Percentiles rank a stretch among this genome's conserved stretches.
Conservation (phyloP, 1,140 invertebrate species). For the Centruroides sculpturatus region DNA sequence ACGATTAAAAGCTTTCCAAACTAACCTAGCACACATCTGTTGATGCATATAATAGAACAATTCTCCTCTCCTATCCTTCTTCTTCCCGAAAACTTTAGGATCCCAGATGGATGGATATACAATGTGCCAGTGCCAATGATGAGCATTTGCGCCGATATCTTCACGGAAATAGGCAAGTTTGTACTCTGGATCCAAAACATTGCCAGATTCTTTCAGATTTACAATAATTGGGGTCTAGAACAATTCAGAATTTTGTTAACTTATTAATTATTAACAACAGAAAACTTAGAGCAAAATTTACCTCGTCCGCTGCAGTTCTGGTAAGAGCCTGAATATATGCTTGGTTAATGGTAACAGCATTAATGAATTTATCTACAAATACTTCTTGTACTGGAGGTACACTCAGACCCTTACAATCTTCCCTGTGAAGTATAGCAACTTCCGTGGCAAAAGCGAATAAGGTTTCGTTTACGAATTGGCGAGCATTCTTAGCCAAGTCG, state of each 20-base stretch:
- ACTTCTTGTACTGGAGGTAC: slow-evolving; percentile 13
- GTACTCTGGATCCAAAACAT: slow-evolving; percentile 25
- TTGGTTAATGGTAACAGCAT: slow-evolving; percentile 8
- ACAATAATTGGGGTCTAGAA: slow-evolving; percentile 3
- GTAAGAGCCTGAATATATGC: slow-evolving; percentile 4
- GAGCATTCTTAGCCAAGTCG: slow-evolving; percentile 4
- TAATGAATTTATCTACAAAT: slow-evolving; percentile 9
- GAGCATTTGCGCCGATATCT: slow-evolving; percentile 50
- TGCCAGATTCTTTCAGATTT: slow-evolving; percentile 7
- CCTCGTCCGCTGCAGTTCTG: neutral
- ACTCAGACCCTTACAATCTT: slow-evolving; percentile 7
- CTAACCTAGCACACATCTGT: slow-evolving; percentile 43
- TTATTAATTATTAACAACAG: too few relatives aligned
- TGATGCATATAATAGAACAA: slow-evolving; percentile 60
- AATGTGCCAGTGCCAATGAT: slow-evolving; percentile 41
- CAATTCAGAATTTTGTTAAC: neutral
- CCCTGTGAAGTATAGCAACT: slow-evolving; percentile 8
- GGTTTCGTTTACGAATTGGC: slow-evolving; percentile 9
- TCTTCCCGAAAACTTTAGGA: slow-evolving; percentile 24
- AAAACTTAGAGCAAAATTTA: neutral
- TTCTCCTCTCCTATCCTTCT: slow-evolving; percentile 52
- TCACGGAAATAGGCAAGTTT: slow-evolving; percentile 48
- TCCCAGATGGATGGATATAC: slow-evolving; percentile 36
- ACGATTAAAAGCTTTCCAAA: too few relatives aligned
- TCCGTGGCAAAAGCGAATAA: slow-evolving; percentile 9